These are phyloP conservation scores for Octomys mimax DNA, from an alignment of 2,797 vertebrate species.

Conservation along the genomic window DNA sequence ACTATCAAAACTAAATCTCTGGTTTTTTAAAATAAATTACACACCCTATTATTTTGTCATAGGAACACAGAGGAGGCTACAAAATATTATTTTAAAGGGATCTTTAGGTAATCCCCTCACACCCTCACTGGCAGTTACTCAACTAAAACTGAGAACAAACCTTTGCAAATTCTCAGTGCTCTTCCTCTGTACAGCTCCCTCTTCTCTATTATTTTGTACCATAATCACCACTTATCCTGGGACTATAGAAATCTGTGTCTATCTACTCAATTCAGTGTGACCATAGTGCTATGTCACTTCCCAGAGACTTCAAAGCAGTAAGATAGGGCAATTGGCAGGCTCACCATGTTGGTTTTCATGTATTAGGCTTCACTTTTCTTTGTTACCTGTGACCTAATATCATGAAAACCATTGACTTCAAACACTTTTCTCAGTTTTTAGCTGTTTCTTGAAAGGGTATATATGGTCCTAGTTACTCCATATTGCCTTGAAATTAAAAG, in stretches of 20 bases:
- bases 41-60: background rate
- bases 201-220: background rate
- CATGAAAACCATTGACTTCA: slow-evolving; percentile 3
- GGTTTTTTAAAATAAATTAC: background rate
- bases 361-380: background rate
- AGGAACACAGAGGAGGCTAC: background rate
- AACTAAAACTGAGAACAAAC: background rate
- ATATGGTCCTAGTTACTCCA: background rate
- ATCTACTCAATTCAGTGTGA: background rate
- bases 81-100: background rate
- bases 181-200: background rate
- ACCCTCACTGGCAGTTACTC: background rate
- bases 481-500: slow-evolving; percentile 26
- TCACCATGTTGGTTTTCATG: background rate
- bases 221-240: background rate
- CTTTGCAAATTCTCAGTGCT: background rate
- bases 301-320: background rate
- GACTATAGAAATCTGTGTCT: background rate
- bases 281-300: rapidly evolving
- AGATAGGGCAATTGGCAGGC: background rate
- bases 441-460: slow-evolving; percentile 12
- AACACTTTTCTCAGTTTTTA: background rate
- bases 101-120: background rate
- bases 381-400: background rate
- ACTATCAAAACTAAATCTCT: background rate